Base-by-base conservation (phyloP, 2,888 invertebrate genomes). In the Xestobium rufovillosum region DNA sequence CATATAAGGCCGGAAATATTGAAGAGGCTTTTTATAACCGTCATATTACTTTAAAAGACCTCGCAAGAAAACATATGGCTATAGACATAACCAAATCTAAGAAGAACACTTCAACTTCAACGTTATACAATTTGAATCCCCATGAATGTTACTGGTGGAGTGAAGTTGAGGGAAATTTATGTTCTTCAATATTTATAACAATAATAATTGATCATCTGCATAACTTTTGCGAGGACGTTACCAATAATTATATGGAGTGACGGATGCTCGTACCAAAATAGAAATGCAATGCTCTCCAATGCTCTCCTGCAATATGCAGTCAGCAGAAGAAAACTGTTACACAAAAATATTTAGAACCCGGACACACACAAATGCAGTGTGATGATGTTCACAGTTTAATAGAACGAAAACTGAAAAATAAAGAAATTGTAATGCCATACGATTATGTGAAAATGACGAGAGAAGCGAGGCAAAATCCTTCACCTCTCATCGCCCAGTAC, bases 321-420 rank as follows among this genome's bases (percentile, higher is more conserved):
- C 16, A 14, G 4, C 19, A 43, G 2, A 17, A 41, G 14, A 36
- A 23, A 27, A 38, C 9, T 2, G 28, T 43, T 3, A 34, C 16
- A 8, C 43, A 43, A 33, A 43, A 38, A 12, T 41, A 36, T 32
- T 35, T 42, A 23, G 36, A 42, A 36, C 39, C 35, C 36, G 42
- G 39, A 39, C 39, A 42, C 32, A 42, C 42, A 19, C 38, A 42
- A 28, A 38, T 42, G 35, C 34, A 39, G 32, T 42, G 39, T 38
- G 33, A n/a, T n/a, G n/a, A n/a, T n/a, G n/a, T n/a, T n/a, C n/a
- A n/a, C n/a, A n/a, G n/a, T n/a, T n/a, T n/a, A n/a, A n/a, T n/a
- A n/a, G n/a, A n/a, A n/a, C n/a, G n/a, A n/a, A n/a, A n/a, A n/a
- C n/a, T n/a, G n/a, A n/a, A n/a, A n/a, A n/a, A n/a, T n/a, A n/a